Evolutionary conservation across 92 coral and sea anemone genomes (phyloP).

Genomic region (Epizoanthus stellaris): DNA sequence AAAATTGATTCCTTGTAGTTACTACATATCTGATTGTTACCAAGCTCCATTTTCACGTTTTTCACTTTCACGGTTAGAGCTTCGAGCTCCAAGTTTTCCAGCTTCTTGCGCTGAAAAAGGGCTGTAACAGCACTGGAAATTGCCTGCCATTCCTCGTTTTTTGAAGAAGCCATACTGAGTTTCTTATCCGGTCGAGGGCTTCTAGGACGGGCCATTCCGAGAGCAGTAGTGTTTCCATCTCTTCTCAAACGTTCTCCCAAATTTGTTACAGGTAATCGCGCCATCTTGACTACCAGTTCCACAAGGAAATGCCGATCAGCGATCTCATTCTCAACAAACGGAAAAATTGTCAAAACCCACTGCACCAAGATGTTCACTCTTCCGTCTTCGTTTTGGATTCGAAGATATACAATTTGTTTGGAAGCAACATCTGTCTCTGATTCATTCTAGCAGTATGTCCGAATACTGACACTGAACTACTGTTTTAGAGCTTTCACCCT

Average conservation of each 20-base stretch:
- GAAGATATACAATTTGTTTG: too few relatives aligned
- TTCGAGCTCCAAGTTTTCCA: conserved; percentile 79
- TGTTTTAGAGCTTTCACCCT: too few relatives aligned
- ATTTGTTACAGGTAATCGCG: conserved; percentile 89
- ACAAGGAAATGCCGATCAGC: neutral
- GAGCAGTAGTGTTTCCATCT: conserved; percentile 61
- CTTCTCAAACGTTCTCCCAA: conserved; percentile 85
- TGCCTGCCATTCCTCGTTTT: conserved; percentile 85
- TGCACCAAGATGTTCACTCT: too few relatives aligned
- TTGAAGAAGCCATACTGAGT: conserved; percentile 55
- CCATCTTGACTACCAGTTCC: conserved; percentile 43
- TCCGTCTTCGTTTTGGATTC: too few relatives aligned
- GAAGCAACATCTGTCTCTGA: too few relatives aligned
- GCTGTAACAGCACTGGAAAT: conserved; percentile 88
- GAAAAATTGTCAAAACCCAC: too few relatives aligned
- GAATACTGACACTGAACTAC: too few relatives aligned
- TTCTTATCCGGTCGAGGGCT: conserved; percentile 76
- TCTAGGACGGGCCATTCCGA: conserved; percentile 78
- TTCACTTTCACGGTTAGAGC: conserved; percentile 86
- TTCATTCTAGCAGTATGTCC: too few relatives aligned
- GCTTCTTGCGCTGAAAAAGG: conserved; percentile 89
- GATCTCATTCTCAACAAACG: too few relatives aligned
- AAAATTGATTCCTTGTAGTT: conserved; percentile 83
- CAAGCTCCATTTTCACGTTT: conserved; percentile 85
- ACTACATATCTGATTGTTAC: conserved; percentile 75